Base-by-base conservation (phyloP, 1,140 invertebrate species). In the Akabosia matsudoensis region DNA sequence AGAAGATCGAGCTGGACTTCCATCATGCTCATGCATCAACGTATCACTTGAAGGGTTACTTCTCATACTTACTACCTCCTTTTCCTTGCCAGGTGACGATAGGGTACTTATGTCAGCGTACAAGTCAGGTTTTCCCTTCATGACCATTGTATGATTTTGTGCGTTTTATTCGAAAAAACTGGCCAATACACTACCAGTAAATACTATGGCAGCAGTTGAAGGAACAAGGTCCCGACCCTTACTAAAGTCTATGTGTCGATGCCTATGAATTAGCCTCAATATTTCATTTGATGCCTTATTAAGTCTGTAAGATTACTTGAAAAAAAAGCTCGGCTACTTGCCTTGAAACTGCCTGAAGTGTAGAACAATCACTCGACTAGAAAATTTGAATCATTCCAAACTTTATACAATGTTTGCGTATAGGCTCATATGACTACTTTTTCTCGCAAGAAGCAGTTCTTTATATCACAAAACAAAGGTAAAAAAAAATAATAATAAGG, bases 381-480 rank as follows among this genome's bases (percentile, higher is more conserved):
- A 31, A 30, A 7, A 67, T 30, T 7, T 16, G 61, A 67, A 7
- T 30, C 30, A 67, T 67, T 67, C 13, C 61, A 67, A 22, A 67
- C 24, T 61, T 24, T 61, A n/a, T 61, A 10, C 7, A 2, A 14
- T 30, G 61, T 67, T 67, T 67, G 54, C 3, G 54, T 56, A 56
- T n/a, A n/a, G n/a, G n/a, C n/a, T n/a, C n/a, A n/a, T n/a, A n/a
- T n/a, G n/a, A n/a, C n/a, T n/a, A n/a, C n/a, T n/a, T n/a, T n/a
- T n/a, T n/a, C n/a, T n/a, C n/a, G n/a, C n/a, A n/a, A n/a, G n/a
- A n/a, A n/a, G n/a, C n/a, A n/a, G n/a, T n/a, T n/a, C n/a, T n/a
- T 56, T 56, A 22, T 56, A 56, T 16, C 54, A 56, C n/a, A 56
- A 56, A 56, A 56, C 54, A 56, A 56, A 56, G 54, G 24, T 56